Evolutionary conservation across 2,113 vertebrate genomes (phyloP).

Genomic region (Carassius gibelio): DNA sequence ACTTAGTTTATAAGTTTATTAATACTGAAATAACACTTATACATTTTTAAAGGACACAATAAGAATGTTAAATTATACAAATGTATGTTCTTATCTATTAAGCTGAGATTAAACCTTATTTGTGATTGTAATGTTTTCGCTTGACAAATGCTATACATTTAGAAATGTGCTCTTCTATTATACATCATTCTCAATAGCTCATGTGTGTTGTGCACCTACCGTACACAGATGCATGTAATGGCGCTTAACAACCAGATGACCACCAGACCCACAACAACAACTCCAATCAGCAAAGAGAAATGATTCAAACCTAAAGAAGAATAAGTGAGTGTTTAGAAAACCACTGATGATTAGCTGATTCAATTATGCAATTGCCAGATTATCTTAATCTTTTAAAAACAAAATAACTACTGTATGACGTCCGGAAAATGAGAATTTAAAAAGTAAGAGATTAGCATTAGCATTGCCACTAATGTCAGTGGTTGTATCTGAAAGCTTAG

Average conservation of each 20-base stretch:
- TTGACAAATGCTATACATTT: no score
- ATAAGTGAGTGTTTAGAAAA: neutral
- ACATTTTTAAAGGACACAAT: no score
- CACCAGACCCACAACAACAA: slow-evolving; percentile 6
- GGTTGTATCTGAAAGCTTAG: no score
- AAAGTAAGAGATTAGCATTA: neutral
- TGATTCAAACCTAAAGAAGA: neutral
- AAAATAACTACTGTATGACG: neutral
- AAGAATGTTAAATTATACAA: no score
- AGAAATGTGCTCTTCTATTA: neutral
- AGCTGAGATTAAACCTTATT: no score
- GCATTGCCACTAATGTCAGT: no score
- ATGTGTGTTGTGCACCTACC: slow-evolving; percentile 7
- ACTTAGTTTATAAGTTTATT: neutral
- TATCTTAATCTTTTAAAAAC: neutral
- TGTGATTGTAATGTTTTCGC: no score
- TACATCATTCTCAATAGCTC: neutral
- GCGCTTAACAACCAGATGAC: neutral
- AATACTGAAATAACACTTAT: no score
- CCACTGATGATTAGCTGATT: neutral
- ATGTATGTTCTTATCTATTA: no score
- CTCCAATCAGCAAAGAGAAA: slow-evolving; percentile 32
- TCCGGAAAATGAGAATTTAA: neutral
- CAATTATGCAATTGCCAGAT: neutral
- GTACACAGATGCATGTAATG: neutral